A percentile compares a stretch with the other conserved stretches of the same genome.
These are phyloP conservation scores for Malachius bipustulatus DNA, from an alignment of 2,888 invertebrate genomes.

Conservation along the genomic window DNA sequence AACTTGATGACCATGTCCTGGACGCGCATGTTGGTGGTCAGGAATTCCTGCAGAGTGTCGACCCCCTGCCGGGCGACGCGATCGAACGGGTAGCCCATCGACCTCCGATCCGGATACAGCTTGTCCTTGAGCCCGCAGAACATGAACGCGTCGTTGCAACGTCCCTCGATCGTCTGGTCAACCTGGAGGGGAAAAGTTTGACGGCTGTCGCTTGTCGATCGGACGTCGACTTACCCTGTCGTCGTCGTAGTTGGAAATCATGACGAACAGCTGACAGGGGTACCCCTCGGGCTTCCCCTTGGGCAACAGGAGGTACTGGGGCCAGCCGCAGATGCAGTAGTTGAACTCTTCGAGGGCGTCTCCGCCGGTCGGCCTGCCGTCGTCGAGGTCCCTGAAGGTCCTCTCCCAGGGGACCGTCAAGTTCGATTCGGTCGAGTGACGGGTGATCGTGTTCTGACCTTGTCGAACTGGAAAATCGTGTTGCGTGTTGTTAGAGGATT, in stretches of 20 bases:
- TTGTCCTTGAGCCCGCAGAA: conserved; percentile 70
- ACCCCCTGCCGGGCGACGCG: conserved; percentile 48
- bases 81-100: conserved; percentile 81
- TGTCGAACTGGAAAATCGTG: conserved; percentile 50
- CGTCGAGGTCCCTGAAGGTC: conserved; percentile 62
- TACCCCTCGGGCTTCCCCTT: conserved; percentile 57
- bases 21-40: conserved; percentile 61
- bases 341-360: conserved; percentile 48
- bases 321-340: conserved; percentile 86
- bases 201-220: neutral
- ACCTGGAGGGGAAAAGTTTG: conserved; percentile 36
- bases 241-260: conserved; percentile 61
- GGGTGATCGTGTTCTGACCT: conserved; percentile 54
- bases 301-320: conserved; percentile 67
- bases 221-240: conserved; percentile 45
- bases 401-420: conserved; percentile 75
- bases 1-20: conserved; percentile 51
- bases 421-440: conserved; percentile 57
- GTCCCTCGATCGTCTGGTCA: conserved; percentile 41
- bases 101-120: conserved; percentile 64
- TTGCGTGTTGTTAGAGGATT: too few species aligned
- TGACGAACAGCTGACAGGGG: conserved; percentile 58
- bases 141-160: conserved; percentile 62
- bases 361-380: conserved; percentile 46
- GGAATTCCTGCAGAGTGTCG: conserved; percentile 50